A percentile compares a stretch with the other conserved stretches of the same genome.
These are phyloP conservation scores for Anguilla pacifica DNA, from an alignment of 2,797 vertebrate species.

Conservation along the genomic window DNA sequence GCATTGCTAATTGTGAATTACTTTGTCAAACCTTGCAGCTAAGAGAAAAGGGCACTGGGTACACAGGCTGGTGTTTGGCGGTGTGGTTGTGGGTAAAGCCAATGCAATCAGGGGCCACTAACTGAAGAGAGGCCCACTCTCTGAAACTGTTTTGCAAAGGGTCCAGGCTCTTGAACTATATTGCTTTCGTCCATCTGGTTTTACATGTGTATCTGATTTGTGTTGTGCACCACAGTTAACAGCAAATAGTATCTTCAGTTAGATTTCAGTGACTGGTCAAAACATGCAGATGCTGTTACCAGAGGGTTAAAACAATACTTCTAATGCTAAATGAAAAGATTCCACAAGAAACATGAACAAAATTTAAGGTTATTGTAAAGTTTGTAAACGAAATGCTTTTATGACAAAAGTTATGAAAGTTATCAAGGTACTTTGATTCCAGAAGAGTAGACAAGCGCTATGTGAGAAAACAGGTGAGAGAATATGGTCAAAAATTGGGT, in stretches of 20 bases:
- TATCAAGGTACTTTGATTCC: neutral
- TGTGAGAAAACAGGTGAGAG: neutral
- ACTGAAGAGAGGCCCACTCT: neutral
- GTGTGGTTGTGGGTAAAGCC: neutral
- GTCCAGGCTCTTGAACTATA: neutral
- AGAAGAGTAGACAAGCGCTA: neutral
- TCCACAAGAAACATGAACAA: neutral
- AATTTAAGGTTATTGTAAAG: neutral
- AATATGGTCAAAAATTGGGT: neutral
- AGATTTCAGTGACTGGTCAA: neutral
- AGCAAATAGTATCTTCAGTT: neutral
- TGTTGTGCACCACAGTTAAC: neutral
- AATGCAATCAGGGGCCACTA: neutral
- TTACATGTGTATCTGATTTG: conserved; percentile 12
- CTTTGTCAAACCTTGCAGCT: neutral
- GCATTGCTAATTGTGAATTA: neutral
- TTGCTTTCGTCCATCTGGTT: conserved; percentile 6
- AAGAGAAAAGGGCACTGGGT: conserved; percentile 9
- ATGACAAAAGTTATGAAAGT: neutral
- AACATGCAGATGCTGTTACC: neutral
- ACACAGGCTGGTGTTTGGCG: neutral
- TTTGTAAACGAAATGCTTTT: neutral
- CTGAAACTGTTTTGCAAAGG: neutral
- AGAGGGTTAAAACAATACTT: neutral
- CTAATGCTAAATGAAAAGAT: neutral